Evolutionary conservation across 2,113 vertebrate species (phyloP), one percentile per base, ranked within the genome.

Genomic region (Entomyzon cyanotis): DNA sequence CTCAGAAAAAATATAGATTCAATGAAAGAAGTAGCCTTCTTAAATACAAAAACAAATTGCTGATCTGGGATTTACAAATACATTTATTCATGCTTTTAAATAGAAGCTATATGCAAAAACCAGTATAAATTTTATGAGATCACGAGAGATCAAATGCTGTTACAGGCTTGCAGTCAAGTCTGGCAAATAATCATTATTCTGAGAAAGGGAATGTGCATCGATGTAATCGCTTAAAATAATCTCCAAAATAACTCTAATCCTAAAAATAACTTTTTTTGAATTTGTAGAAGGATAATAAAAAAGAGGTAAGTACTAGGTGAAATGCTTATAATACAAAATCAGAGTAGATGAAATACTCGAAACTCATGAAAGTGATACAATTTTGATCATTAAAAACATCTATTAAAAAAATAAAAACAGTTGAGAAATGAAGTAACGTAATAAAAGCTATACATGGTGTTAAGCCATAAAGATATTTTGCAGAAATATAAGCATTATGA

Each of bases 221-320:
- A 11, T 79, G 42, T 95, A 96, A 96, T 97, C 90, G 10, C 56
- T 92, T 94, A 79, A 89, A 95, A 95, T 90, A 95, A 96, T 95
- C 94, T 94, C 87, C 20, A 89, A 58, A 90, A 50, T 89, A 94
- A 90, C 46, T 95, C 52, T 94, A 95, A 95, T 95, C 85, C 86
- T 92, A 77, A 76, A 96, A 95, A 96, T 82, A 95, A 95, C 53
- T 88, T 94, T 94, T 94, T 94, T 53, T 87, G 79, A 90, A 94
- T 94, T 83, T 92, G 67, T 85, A 52, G 31, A 89, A 94, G n/a
- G 71, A 87, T 94, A 46, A 93, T 91, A 73, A 46, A 20, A 68
- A 70, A 70, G 18, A 47, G 75, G 46, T 3, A 64, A 31, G 33
- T 50, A 94, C 90, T 95, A 93, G 25, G 9, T 84, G 42, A 92